Base-by-base conservation (phyloP, 2,113 vertebrate genomes). In the Talpa occidentalis region DNA sequence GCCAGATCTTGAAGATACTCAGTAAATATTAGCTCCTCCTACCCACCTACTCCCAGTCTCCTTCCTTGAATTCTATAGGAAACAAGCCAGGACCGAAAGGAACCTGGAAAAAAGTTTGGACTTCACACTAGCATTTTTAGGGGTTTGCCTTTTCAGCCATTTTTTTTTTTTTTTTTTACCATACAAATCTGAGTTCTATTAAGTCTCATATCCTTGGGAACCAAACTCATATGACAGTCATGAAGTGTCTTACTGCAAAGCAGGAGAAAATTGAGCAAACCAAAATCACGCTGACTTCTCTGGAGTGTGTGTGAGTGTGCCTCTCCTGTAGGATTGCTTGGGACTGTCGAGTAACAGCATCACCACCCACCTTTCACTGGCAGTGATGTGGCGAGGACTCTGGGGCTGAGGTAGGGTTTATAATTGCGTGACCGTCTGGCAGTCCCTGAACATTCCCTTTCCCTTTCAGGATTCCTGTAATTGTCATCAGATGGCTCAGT, bases 401-500 rank as follows among this genome's bases (percentile, higher is more conserved):
- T 66, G 42, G 82, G 73, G 54, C 84, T 94, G 82, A 95, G 76
- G 62, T 67, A 83, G 67, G 42, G 40, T 78, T 95, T 95, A 59
- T 95, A 89, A 94, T 94, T 95, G 72, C 67, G 49, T 81, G 78
- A 60, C 72, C 0, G 37, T 54, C 87, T 97, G 94, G 91, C 87
- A 79, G 96, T 95, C 56, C 9, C 59, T 32, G 26, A 81, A 74
- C 88, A 91, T 97, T 97, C 73, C 93, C 90, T 96, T 96, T 95
- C 90, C n/a, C 84, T 96, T 94, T 81, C 84, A 97, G 89, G 88
- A 94, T 96, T 96, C 85, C 90, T 97, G 95, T 95, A 95, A 96
- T 96, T 97, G 93, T 97, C 97, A 96, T 96, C 97, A 97, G 88
- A 96, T 97, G 96, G 90, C 74, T 94, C 59, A 30, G 42, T 91